Conservation (phyloP, 2,797 vertebrate genomes). For the Acanthurus lineatus region DNA sequence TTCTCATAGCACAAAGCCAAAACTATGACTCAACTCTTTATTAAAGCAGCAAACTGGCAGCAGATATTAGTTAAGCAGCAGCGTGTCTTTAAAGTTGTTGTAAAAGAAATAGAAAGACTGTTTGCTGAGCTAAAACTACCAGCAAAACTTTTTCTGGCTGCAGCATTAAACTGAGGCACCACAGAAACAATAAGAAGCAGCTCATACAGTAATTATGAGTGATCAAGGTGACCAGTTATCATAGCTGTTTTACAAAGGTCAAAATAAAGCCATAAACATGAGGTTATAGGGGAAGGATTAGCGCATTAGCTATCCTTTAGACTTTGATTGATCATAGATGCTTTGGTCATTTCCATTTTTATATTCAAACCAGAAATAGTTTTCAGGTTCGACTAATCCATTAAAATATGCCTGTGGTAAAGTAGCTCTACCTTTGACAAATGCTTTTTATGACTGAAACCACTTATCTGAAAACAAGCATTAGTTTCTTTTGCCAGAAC, state of each 20-base stretch:
- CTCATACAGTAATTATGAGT: constrained; percentile 8
- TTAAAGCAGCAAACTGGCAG: constrained; percentile 25
- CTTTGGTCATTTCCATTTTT: not conserved
- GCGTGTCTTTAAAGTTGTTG: not conserved
- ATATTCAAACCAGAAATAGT: not conserved
- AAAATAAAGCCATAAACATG: constrained; percentile 26
- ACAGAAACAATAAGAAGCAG: not conserved
- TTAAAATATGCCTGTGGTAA: constrained; percentile 6
- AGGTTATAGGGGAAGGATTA: constrained; percentile 3
- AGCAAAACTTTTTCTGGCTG: not conserved
- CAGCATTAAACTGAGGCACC: not conserved
- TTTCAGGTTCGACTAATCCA: not conserved
- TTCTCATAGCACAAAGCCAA: constrained; percentile 25
- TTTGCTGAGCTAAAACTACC: not conserved
- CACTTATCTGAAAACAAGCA: constrained; percentile 41
- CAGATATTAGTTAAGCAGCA: constrained; percentile 22
- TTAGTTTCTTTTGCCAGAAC: constrained; percentile 49
- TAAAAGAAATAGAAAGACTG: not conserved
- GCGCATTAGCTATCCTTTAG: not conserved
- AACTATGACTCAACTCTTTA: constrained; percentile 45
- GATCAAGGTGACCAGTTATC: not conserved
- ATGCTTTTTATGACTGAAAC: constrained; percentile 24
- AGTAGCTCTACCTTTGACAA: constrained; percentile 30
- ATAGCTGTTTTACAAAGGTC: constrained; percentile 24
- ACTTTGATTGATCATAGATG: not conserved